A percentile compares a stretch with the other conserved stretches of the same genome.
phyloP scores from a whole-genome alignment of 1,140 invertebrate genomes.

The Idris sp. region DNA sequence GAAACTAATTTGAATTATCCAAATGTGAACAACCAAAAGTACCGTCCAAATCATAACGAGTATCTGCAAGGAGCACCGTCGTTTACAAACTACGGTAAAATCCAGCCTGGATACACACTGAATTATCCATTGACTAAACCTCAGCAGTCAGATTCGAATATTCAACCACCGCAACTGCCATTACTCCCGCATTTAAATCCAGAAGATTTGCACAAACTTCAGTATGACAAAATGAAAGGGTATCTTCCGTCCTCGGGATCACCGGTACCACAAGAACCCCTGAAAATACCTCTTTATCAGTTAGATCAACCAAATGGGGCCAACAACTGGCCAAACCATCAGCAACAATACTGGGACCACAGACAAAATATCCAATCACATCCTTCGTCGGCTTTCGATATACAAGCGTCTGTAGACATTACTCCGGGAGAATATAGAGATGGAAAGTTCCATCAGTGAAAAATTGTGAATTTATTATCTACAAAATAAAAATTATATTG shows the following conservation, averaged over 20 bases:
- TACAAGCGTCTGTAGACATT: constrained; percentile 54
- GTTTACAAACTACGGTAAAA: constrained; percentile 40
- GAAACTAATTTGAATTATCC: constrained; percentile 49
- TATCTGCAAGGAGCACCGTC: constrained; percentile 33
- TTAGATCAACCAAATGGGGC: constrained; percentile 16
- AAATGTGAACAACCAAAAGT: constrained; percentile 31
- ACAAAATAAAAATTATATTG: too few relatives aligned
- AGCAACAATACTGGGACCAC: constrained; percentile 34
- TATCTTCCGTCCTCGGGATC: constrained; percentile 19
- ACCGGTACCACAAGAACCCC: constrained; percentile 31
- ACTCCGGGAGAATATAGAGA: constrained; percentile 48
- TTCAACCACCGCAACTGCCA: constrained; percentile 48
- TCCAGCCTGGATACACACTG: constrained; percentile 1
- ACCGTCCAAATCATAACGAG: constrained; percentile 20
- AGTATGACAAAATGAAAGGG: constrained; percentile 36
- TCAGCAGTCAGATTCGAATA: constrained; percentile 17
- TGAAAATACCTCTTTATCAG: constrained; percentile 54
- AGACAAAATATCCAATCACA: constrained; percentile 23
- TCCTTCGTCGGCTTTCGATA: constrained; percentile 27
- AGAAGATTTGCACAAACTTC: constrained; percentile 43
- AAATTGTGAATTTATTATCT: too few relatives aligned
- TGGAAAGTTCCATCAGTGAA: constrained; percentile 41
- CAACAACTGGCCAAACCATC: constrained; percentile 21
- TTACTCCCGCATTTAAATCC: constrained; percentile 51
- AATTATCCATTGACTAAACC: constrained; percentile 23